Conservation (phyloP, 2,888 invertebrate genomes). For the Cantharis rustica region DNA sequence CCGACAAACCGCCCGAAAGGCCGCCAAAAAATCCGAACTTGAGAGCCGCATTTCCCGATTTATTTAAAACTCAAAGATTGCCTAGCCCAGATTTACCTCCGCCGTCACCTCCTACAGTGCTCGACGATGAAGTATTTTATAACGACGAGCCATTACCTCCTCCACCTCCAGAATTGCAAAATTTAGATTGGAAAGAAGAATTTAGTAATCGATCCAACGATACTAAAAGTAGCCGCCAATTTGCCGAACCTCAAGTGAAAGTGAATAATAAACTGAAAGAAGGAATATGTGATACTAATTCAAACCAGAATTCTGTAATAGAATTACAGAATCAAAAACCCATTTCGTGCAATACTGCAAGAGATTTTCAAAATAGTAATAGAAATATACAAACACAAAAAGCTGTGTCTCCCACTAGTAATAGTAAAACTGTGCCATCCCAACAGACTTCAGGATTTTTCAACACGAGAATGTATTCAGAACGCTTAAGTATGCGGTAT, state of each 20-base stretch:
- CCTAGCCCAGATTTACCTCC: constrained; percentile 67
- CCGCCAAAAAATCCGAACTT: constrained; percentile 79
- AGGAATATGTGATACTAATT: neutral
- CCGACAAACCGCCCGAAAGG: constrained; percentile 75
- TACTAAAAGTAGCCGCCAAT: constrained; percentile 43
- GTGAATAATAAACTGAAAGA: constrained; percentile 30
- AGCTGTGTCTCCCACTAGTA: neutral
- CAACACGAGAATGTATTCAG: constrained; percentile 50
- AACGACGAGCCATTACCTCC: constrained; percentile 70
- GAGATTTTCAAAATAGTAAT: neutral
- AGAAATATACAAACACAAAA: neutral
- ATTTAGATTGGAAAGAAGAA: constrained; percentile 47
- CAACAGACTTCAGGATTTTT: constrained; percentile 41
- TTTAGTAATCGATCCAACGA: constrained; percentile 45
- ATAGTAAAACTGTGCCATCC: constrained; percentile 9
- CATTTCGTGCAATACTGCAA: neutral
- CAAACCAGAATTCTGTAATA: neutral
- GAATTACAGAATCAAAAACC: neutral
- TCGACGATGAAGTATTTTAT: constrained; percentile 63
- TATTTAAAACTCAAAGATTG: constrained; percentile 58
- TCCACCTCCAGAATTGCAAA: constrained; percentile 63
- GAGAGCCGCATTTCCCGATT: constrained; percentile 56
- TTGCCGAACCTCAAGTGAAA: constrained; percentile 49
- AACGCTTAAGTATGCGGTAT: constrained; percentile 57
- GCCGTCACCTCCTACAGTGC: constrained; percentile 66